These are phyloP conservation scores for Ylistrum balloti DNA, from an alignment of 1,140 invertebrate genomes.

Conservation along the genomic window DNA sequence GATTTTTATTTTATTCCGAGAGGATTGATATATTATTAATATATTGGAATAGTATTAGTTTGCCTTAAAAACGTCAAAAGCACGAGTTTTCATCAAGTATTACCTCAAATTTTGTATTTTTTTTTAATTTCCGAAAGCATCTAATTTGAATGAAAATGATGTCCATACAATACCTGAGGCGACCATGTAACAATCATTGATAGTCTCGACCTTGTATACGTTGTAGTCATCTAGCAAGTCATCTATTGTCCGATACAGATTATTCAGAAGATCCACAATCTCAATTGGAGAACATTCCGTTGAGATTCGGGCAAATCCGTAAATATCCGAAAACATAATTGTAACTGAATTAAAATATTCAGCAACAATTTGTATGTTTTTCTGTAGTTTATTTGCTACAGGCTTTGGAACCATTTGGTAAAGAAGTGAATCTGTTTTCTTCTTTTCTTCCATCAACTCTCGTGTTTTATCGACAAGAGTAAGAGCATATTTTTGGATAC, in stretches of 20 bases:
- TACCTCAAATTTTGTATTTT: no score
- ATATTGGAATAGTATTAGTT: no score
- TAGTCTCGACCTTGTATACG: slow-evolving; percentile 81
- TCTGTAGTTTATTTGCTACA: slow-evolving; percentile 82
- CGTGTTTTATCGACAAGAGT: slow-evolving; percentile 79
- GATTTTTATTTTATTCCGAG: no score
- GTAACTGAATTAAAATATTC: slow-evolving; percentile 82
- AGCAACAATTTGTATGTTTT: slow-evolving; percentile 80
- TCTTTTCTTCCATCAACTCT: slow-evolving; percentile 77
- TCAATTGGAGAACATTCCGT: slow-evolving; percentile 94
- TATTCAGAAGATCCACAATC: slow-evolving; percentile 84
- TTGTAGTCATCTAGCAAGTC: slow-evolving; percentile 75
- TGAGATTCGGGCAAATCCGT: slow-evolving; percentile 90
- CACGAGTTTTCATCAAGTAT: no score
- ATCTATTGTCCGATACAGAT: slow-evolving; percentile 76
- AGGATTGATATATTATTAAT: no score
- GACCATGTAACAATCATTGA: slow-evolving; percentile 81
- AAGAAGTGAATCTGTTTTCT: slow-evolving; percentile 79
- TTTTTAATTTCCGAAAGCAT: no score
- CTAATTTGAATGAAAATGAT: no score
- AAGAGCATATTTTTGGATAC: slow-evolving; percentile 77
- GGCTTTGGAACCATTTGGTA: slow-evolving; percentile 85
- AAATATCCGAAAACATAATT: slow-evolving; percentile 90
- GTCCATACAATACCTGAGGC: slow-evolving; percentile 70
- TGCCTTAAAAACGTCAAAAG: no score